Base-by-base conservation (phyloP, 2,888 invertebrate genomes). In the Eledona agricola region DNA sequence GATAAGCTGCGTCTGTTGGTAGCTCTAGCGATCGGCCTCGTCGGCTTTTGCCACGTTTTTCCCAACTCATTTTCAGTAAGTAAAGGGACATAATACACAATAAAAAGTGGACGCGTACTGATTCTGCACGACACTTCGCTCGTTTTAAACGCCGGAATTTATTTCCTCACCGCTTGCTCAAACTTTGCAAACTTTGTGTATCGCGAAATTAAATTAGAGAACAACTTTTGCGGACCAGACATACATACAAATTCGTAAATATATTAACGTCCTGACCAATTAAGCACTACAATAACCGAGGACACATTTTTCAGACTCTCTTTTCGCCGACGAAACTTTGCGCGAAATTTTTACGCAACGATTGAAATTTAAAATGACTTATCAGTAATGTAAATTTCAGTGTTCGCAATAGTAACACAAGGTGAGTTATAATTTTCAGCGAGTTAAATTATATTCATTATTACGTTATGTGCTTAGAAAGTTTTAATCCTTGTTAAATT, bases 1-100 rank as follows among this genome's bases (percentile, higher is more conserved):
- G 53, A 55, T 49, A 47, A 56, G 62, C 52, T 49, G 63, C 54
- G 50, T 35, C 49, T 50, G 38, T 45, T 45, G 25, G 31, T 50
- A 28, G 19, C 34, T 13, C 10, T 16, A 15, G 5, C 23, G 25
- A 40, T 37, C 54, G 45, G 37, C 35, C 29, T 47, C 47, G 49
- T 43, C 31, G 38, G 28, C 20, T 37, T 22, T 26, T 37, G 20
- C n/a, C 29, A 25, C 40, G 37, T 35, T 50, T 28, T 19, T 43
- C 28, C 37, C 55, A 28, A 45, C 28, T 50, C 22, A 45, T 43
- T 20, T 45, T 19, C 35, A 47, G 56, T 56, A 56, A 56, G 56
- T 56, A 56, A 28, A 46, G 47, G 45, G 35, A 23, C 26, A 20
- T 13, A 12, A 46, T 25, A 38, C 19, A 22, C 20, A 37, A n/a